Conservation (phyloP, 92 coral and sea anemone species). For the Palythoa grandiflora region DNA sequence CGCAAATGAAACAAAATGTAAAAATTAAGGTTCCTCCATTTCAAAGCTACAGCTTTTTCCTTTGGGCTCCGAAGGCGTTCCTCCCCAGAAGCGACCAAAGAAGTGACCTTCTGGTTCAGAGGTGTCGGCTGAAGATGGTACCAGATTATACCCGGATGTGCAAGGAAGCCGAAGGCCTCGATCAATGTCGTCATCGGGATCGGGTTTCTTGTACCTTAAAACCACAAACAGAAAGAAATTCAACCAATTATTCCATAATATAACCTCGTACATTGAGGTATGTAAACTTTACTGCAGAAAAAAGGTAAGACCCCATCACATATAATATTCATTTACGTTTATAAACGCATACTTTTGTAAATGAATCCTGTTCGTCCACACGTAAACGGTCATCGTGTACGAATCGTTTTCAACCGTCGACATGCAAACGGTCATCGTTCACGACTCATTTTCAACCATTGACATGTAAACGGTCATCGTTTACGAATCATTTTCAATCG, state of each 20-base stretch:
- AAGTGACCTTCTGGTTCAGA: conserved; percentile 11
- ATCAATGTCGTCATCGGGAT: conserved; percentile 73
- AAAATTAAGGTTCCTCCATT: conserved; percentile 33
- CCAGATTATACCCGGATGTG: conserved; percentile 73
- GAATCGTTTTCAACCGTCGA: too few species aligned
- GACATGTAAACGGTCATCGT: too few species aligned
- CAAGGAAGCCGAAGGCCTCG: conserved; percentile 78
- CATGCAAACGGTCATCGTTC: too few species aligned
- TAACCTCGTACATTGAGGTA: background rate
- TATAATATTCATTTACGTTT: too few species aligned
- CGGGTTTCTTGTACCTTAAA: conserved; percentile 85
- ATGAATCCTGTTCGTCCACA: too few species aligned
- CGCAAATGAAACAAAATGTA: too few species aligned
- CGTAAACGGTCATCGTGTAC: too few species aligned
- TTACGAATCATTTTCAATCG: too few species aligned
- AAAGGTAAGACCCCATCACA: too few species aligned
- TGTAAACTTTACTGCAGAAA: too few species aligned
- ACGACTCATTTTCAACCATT: too few species aligned
- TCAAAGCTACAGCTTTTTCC: conserved; percentile 29
- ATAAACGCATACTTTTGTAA: too few species aligned
- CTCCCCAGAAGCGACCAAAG: conserved; percentile 35
- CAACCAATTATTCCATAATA: background rate
- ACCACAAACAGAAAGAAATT: background rate
- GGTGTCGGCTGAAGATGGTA: conserved; percentile 23
- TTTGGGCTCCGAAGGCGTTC: background rate